Evolutionary conservation across 1,140 invertebrate genomes (phyloP), one percentile per base, ranked within the genome.

Genomic region (Zelostemma sp.): DNA sequence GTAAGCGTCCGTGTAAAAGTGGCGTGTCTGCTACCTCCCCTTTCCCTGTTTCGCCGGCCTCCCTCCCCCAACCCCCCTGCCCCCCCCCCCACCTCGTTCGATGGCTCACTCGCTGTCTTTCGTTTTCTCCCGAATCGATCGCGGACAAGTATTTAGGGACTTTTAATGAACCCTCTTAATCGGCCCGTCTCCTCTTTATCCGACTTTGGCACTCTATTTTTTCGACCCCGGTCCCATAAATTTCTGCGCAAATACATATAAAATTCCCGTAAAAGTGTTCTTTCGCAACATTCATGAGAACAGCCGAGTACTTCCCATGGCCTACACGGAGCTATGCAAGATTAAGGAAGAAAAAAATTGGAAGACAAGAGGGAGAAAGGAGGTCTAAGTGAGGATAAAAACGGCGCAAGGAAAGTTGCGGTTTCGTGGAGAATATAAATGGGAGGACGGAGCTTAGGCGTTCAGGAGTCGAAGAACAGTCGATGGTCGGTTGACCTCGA

Each of bases 401-500:
- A 54, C 64, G 59, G 65, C 65, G 61, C 28, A 59, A 45, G 41
- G 48, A 65, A 67, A 58, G 35, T 31, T 40, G 56, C 60, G 51
- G 53, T 58, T 68, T 21, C 57, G 56, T 47, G 55, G 46, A 50
- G 66, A 68, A 68, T 67, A 69, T 61, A 70, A 72, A 72, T 68
- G 41, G 56, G 53, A 59, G 51, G 19, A 70, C 15, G 21, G 48
- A 53, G 50, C 51, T 74, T 76, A 70, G 50, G 47, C 68, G 71
- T 72, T 77, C 73, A 49, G 59, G 28, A 66, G 62, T 63, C 33
- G 50, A 28, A 28, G 21, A 15, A 18, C 43, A 45, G 43, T 49
- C 57, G 61, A 73, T 70, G 46, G 70, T 66, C 68, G 80, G 75
- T 80, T 85, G 83, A 85, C 83, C 84, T 84, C 81, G 74, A 73